A percentile compares a stretch with the other conserved stretches of the same genome.
These are phyloP conservation scores for Moxostoma hubbsi DNA, from an alignment of 2,797 vertebrate genomes.

Conservation along the genomic window DNA sequence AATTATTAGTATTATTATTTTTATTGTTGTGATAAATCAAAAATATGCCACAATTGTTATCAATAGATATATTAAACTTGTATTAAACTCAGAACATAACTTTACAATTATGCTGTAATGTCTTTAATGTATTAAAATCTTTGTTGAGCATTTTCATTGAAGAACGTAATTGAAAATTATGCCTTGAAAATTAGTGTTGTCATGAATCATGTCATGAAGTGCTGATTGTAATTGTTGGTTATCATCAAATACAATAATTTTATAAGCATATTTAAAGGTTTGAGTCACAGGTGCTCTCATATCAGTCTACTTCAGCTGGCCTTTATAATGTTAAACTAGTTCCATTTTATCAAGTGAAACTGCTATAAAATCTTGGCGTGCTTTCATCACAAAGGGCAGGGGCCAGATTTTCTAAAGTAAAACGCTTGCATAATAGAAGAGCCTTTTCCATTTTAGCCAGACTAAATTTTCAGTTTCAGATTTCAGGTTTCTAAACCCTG, in stretches of 20 bases:
- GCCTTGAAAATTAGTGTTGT: no score
- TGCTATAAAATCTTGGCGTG: background rate
- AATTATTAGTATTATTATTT: no score
- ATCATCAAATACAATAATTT: background rate
- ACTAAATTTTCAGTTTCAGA: background rate
- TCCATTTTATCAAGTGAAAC: background rate
- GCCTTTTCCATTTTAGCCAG: conserved; percentile 4
- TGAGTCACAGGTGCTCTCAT: background rate
- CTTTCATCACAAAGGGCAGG: conserved; percentile 19
- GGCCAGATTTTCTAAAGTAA: background rate
- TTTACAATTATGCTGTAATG: no score
- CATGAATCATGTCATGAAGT: no score
- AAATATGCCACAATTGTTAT: no score
- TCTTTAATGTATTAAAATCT: no score
- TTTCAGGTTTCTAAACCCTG: conserved; percentile 19
- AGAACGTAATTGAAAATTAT: no score
- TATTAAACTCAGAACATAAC: no score
- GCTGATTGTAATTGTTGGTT: background rate
- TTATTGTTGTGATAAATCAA: no score
- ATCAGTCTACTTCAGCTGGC: background rate
- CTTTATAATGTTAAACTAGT: background rate
- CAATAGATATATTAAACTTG: no score
- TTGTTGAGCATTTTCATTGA: no score
- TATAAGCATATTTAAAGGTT: background rate
- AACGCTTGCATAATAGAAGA: conserved; percentile 2